phyloP scores from a whole-genome alignment of 2,797 vertebrate species.

The Pipistrellus kuhlii region DNA sequence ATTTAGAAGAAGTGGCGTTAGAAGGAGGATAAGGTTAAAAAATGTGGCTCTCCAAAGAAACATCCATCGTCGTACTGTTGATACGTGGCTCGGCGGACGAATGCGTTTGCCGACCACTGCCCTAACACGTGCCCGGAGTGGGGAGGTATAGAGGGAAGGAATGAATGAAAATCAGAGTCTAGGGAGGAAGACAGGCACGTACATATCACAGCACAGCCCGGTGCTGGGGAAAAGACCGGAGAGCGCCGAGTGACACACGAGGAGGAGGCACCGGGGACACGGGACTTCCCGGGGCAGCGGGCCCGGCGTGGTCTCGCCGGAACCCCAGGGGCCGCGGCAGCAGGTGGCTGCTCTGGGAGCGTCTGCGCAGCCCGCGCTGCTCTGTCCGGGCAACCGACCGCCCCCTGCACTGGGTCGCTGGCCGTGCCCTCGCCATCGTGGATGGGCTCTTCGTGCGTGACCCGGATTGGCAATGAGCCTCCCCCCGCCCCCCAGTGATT shows the following conservation, averaged over 20 bases:
- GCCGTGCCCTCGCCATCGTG: too few relatives aligned
- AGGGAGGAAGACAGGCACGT: background rate
- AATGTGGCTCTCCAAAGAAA: too few relatives aligned
- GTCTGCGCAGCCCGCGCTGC: too few relatives aligned
- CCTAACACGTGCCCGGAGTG: background rate
- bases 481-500: background rate
- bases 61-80: too few relatives aligned
- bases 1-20: too few relatives aligned
- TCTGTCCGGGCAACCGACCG: background rate
- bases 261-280: background rate
- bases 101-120: too few relatives aligned
- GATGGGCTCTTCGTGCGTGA: background rate
- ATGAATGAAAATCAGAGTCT: slow-evolving; percentile 27
- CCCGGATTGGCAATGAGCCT: background rate
- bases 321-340: background rate
- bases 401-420: background rate
- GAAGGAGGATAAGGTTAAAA: too few relatives aligned
- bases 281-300: background rate
- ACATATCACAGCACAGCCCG: background rate
- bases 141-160: background rate
- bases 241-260: background rate
- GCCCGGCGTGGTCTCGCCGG: background rate
- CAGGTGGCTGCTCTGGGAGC: background rate
- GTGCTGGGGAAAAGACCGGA: background rate
- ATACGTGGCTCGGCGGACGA: too few relatives aligned